These are phyloP conservation scores for Ligdia adustata DNA, from an alignment of 2,888 invertebrate genomes.

Conservation along the genomic window DNA sequence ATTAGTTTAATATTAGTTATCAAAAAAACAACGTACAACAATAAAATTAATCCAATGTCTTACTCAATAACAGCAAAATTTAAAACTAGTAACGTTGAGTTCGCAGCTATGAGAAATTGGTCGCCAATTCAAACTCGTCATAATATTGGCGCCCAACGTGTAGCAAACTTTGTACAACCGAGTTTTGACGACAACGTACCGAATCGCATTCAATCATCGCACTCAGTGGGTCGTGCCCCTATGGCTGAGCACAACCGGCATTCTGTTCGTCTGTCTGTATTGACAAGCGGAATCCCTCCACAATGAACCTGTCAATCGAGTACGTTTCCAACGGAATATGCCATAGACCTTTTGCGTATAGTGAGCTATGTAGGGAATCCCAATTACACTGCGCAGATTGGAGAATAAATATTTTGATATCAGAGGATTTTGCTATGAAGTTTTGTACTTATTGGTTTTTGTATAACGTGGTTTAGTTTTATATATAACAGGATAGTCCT, in stretches of 20 bases:
- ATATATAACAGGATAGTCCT: no score
- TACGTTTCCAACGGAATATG: slow-evolving; percentile 9
- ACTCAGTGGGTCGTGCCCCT: slow-evolving; percentile 13
- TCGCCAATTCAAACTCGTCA: no score
- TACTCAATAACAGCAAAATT: no score
- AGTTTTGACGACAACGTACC: neutral
- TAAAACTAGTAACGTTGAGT: no score
- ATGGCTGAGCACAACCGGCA: slow-evolving; percentile 5
- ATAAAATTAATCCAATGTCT: no score
- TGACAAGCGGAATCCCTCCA: slow-evolving; percentile 26
- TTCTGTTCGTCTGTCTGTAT: slow-evolving; percentile 7
- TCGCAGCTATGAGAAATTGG: no score
- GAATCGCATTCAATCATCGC: slow-evolving; percentile 12
- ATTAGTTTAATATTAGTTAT: no score
- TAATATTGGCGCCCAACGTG: no score
- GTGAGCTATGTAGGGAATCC: neutral
- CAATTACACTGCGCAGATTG: slow-evolving; percentile 7
- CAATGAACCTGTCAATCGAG: slow-evolving; percentile 23
- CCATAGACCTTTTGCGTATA: neutral
- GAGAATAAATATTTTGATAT: slow-evolving; percentile 3
- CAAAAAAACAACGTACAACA: no score
- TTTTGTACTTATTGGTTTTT: no score
- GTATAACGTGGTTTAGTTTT: neutral
- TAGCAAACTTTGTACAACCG: no score
- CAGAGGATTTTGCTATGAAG: no score